phyloP scores from a whole-genome alignment of 2,888 invertebrate species.

The Phengaris arion region DNA sequence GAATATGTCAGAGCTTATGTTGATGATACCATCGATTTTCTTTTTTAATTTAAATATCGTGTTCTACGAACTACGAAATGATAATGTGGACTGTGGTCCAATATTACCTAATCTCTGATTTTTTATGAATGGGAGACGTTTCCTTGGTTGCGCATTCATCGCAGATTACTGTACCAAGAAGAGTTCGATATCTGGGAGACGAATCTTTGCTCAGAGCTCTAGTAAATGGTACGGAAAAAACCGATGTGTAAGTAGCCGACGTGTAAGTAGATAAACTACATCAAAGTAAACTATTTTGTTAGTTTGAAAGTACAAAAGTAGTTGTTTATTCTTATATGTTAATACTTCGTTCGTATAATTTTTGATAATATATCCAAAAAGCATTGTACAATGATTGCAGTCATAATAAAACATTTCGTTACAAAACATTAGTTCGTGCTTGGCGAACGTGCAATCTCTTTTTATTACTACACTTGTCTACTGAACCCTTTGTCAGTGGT shows the following conservation, averaged over 20 bases:
- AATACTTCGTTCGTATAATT: background rate
- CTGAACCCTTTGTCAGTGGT: slow-evolving; percentile 25
- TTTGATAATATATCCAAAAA: background rate
- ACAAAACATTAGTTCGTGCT: slow-evolving; percentile 29
- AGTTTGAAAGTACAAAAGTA: no score
- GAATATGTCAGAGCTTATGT: no score
- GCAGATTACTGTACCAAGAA: background rate
- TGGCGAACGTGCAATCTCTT: slow-evolving; percentile 25
- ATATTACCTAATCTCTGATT: background rate
- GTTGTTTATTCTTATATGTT: no score
- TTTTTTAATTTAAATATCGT: background rate
- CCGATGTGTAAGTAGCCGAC: no score
- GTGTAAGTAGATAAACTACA: no score
- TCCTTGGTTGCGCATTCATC: background rate
- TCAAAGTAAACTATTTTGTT: no score
- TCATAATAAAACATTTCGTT: slow-evolving; percentile 26
- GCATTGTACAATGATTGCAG: background rate
- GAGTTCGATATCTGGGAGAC: background rate
- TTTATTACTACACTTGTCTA: slow-evolving; percentile 28
- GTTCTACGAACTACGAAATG: background rate
- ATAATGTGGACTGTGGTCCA: background rate
- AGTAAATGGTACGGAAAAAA: no score
- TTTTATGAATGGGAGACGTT: background rate
- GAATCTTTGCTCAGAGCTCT: no score
- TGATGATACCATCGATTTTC: background rate